phyloP scores from a whole-genome alignment of 1,140 invertebrate species.

The Rhopalosiphum maidis region DNA sequence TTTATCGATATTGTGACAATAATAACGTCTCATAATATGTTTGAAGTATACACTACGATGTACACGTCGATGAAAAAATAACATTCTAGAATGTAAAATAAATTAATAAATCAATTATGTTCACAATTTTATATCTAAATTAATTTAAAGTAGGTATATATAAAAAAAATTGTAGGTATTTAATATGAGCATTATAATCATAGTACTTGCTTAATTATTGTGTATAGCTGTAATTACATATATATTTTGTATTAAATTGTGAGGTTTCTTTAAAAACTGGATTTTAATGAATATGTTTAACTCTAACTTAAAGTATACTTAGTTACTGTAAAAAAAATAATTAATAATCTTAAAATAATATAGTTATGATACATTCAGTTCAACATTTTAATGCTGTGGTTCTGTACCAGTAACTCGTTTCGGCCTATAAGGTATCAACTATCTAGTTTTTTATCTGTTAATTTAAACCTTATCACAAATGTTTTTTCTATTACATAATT shows the following conservation, averaged over 20 bases:
- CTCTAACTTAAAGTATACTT: not conserved
- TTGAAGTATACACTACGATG: not conserved
- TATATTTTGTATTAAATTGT: not conserved
- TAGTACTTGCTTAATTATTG: not conserved
- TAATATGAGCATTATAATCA: not conserved
- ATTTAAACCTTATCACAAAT: not conserved
- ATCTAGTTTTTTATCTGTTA: not conserved
- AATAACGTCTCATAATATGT: not conserved
- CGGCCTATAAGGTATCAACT: no score
- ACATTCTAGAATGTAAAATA: constrained; percentile 15
- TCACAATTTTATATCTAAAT: not conserved
- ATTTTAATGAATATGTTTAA: not conserved
- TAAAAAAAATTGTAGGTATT: not conserved
- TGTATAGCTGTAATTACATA: no score
- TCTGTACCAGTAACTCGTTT: no score
- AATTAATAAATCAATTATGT: not conserved
- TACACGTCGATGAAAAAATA: not conserved
- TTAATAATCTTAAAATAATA: not conserved
- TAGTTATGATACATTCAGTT: not conserved
- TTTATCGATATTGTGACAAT: constrained; percentile 33
- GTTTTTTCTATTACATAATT: no score
- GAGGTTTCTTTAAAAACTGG: not conserved
- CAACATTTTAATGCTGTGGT: not conserved
- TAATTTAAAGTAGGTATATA: not conserved
- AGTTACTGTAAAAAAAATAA: not conserved